Base-by-base conservation (phyloP, 2,797 vertebrate species). In the Anolis apletophallus region DNA sequence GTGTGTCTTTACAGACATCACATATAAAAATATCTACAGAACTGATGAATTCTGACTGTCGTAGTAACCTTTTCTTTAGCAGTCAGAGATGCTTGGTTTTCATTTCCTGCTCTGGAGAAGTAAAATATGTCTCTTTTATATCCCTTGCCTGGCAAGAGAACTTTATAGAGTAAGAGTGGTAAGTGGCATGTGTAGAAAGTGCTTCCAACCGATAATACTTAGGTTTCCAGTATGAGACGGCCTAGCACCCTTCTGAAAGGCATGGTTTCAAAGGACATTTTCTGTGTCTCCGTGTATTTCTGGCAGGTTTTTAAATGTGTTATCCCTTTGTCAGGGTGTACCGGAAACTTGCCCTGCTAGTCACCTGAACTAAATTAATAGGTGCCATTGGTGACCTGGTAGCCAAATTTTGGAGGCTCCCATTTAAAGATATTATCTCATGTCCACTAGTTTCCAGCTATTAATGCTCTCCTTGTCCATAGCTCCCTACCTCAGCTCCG, bases 341-440 rank as follows among this genome's bases (percentile, higher is more conserved):
- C 19, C 16, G 9, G 36, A 74, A 50, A 14, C 21, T 74, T 83
- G 55, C 46, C 36, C 16, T 26, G 36, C 36, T 72, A 16, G 32
- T 78, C 64, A 29, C 75, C 74, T 78, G 67, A 36, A 73, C 12
- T 36, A 72, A 83, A 72, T 73, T 59, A 36, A 77, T 29, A 68
- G 54, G 55, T 19, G 7, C 76, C 54, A 21, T 9, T 46, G 23
- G 50, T 32, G 23, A 59, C 57, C 40, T 52, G 57, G 72, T 29
- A 84, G 40, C 11, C 72, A 64, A 75, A 64, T 52, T 61, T 75
- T 57, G 23, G 36, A 6, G 36, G 54, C 76, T n/a, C n/a, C 52
- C 69, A 75, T 19, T 59, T 40, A 40, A 23, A 26, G 14, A 46
- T 77, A 29, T 85, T 26, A 73, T 83, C 59, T 61, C 69, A 57